Evolutionary conservation across 92 coral and sea anemone genomes (phyloP), one percentile per base, ranked within the genome.

Genomic region (Zoanthus sociatus): DNA sequence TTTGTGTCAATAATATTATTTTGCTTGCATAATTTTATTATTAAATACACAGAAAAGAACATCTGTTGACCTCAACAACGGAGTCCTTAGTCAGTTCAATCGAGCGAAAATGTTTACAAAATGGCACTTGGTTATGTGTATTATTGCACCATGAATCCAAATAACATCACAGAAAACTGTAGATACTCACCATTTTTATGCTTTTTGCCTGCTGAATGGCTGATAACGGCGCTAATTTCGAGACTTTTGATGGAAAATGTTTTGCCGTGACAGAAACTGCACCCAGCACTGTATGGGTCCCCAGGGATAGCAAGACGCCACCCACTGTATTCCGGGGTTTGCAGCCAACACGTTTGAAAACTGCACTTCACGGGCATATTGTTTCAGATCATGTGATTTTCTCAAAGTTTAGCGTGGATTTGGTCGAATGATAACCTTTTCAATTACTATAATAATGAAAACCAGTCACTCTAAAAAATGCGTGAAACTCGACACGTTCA

Each of bases 401-500:
- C 82, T 77, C 68, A 42, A 77, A 77, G 66, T 77, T 77, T 77
- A 77, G 64, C 82, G 30, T 51, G 70, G 82, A 77, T 26, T 26
- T 54, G 82, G 82, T 77, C 82, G 70, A 54, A 77, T 77, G 82
- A 77, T 18, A 54, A 77, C 69, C 44, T 77, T 54, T 77, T 77
- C 82, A 77, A 8, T 77, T 77, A 77, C 33, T 56, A 77, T 77
- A 6, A 77, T 7, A 77, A 77, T 56, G 82, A 51, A 74, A 77
- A 77, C 68, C 69, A 77, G 7, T 77, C 82, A 1, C 82, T 77
- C 64, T 3, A 77, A 12, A 13, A 77, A 77, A 55, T 53, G 69
- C 31, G 82, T 18, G 82, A 77, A 0, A 77, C 82, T 51, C 82
- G 82, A 55, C 82, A 77, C 45, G 82, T 77, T 77, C 82, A 77